Base-by-base conservation (phyloP, 2,797 vertebrate genomes). In the Botia kubotai region DNA sequence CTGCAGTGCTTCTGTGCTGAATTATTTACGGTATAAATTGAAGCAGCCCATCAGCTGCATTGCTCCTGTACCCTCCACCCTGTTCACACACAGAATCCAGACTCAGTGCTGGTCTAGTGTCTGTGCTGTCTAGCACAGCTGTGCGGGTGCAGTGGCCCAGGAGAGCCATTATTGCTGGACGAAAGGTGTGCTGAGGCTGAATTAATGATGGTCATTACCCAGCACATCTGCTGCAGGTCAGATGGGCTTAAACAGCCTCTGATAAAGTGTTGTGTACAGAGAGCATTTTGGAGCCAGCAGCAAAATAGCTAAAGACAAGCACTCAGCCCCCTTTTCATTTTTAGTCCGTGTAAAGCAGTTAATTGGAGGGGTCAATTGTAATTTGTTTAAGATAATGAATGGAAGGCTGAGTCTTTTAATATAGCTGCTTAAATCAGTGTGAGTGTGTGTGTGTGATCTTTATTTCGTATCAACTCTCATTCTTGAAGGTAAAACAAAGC, bases 121-220 rank as follows among this genome's bases (percentile, higher is more conserved):
- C 77, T 73, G 10, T 12, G 17, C 66, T 77, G 66, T 58, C 72
- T 67, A 76, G 60, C 69, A 72, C 19, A 53, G 78, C 66, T 29
- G 39, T 75, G 67, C 72, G 83, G 76, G 39, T 75, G 67, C 72
- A 86, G 79, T 86, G 79, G 76, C 79, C 76, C 85, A 73, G 60
- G 23, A 63, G 75, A 75, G 67, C 73, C 76, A 84, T 84, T 86
- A 83, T 83, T 84, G 65, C 62, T 79, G 81, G 73, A 36, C 53
- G 81, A 72, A n/a, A 36, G 50, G 79, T 84, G 78, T 84, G 74
- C 76, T 53, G 70, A 29, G 79, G 60, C 65, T 80, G 75, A 85
- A 82, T 85, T 81, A 86, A 86, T 86, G 82, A 82, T 46, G 72
- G 75, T 82, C 83, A 86, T 87, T 87, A 86, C 79, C 81, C 81